A percentile compares a stretch with the other conserved stretches of the same genome.
Conservation (phyloP, 2,113 vertebrate species). For the Myocastor coypus region DNA sequence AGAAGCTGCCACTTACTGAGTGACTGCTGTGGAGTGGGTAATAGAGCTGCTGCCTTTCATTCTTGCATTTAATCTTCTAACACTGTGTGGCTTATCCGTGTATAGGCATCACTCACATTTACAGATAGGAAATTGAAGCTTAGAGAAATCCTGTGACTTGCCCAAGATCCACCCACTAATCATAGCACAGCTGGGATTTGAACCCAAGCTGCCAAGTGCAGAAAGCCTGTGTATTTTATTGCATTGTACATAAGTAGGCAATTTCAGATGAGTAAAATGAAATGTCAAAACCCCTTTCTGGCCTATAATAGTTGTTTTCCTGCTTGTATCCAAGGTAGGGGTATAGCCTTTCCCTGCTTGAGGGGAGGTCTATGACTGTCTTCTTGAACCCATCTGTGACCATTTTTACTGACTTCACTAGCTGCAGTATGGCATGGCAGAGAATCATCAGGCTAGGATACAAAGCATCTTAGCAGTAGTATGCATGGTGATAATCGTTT, state of each 20-base stretch:
- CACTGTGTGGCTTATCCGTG: background rate
- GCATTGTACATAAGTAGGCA: background rate
- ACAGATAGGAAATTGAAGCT: background rate
- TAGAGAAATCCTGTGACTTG: background rate
- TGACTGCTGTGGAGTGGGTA: background rate
- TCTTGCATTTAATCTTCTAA: background rate
- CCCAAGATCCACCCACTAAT: background rate
- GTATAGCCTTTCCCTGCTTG: background rate
- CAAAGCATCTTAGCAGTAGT: background rate
- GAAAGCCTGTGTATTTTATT: background rate
- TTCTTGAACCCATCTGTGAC: background rate
- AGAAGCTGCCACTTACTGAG: background rate
- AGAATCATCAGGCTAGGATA: background rate
- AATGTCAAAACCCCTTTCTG: background rate
- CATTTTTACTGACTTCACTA: background rate
- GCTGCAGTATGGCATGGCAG: background rate
- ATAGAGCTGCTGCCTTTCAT: background rate
- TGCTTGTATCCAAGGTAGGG: background rate
- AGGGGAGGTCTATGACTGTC: background rate
- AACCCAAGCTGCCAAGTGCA: conserved; percentile 23
- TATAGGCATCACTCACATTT: background rate
- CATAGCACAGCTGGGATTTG: conserved; percentile 27
- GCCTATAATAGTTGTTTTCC: background rate
- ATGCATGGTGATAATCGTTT: background rate
- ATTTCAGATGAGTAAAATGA: background rate